phyloP scores from a whole-genome alignment of 35 echinoderm and acorn worm genomes.

The Apostichopus parvimensis region DNA sequence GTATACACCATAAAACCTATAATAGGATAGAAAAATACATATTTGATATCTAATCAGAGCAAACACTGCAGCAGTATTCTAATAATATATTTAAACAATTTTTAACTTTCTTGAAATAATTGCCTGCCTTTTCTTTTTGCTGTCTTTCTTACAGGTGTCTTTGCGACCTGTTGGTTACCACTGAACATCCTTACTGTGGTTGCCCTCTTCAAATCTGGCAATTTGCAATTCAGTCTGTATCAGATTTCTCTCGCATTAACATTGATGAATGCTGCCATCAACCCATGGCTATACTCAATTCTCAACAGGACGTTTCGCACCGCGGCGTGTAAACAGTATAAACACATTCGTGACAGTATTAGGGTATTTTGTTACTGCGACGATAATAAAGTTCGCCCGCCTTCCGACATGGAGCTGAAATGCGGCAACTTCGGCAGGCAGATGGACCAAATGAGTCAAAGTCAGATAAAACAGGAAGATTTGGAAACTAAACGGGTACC shows the following conservation, averaged over 20 bases:
- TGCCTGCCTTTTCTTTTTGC: not conserved
- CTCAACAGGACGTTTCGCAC: conserved; percentile 81
- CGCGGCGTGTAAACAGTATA: conserved; percentile 54
- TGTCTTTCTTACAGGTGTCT: conserved; percentile 71
- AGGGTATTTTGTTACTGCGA: not conserved
- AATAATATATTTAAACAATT: no score
- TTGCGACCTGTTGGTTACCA: conserved; percentile 88
- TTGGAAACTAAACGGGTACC: not conserved
- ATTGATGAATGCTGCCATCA: conserved; percentile 88
- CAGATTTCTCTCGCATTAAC: conserved; percentile 70
- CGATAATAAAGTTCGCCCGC: conserved; percentile 41
- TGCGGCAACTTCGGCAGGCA: not conserved
- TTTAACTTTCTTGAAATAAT: no score
- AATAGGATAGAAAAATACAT: no score
- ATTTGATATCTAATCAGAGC: no score
- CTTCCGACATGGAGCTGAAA: not conserved
- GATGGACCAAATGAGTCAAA: not conserved
- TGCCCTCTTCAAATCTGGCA: not conserved
- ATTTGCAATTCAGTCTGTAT: conserved; percentile 27
- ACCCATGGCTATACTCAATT: conserved; percentile 90
- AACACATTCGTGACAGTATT: conserved; percentile 1
- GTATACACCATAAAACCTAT: no score
- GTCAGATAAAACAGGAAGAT: not conserved
- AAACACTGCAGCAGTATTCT: no score
- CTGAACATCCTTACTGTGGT: conserved; percentile 67